These are phyloP conservation scores for Lymantria dispar DNA, from an alignment of 2,888 invertebrate genomes.

Conservation along the genomic window DNA sequence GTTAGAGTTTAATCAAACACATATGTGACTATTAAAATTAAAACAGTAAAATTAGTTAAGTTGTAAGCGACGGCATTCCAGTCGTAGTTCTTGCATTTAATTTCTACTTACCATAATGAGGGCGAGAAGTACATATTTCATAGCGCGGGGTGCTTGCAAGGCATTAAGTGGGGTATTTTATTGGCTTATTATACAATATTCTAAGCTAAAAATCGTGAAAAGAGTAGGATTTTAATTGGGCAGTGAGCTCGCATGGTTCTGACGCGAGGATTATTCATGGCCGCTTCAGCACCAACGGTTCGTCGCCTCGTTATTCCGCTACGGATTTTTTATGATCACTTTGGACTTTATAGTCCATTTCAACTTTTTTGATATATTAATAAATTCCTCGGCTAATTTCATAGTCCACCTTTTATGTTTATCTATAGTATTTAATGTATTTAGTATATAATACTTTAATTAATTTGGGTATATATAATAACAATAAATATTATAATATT, in stretches of 20 bases:
- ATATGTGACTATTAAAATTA: too few relatives aligned
- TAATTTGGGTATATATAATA: too few relatives aligned
- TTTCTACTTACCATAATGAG: slow-evolving; percentile 73
- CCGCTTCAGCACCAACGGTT: slow-evolving; percentile 71
- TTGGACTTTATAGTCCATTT: slow-evolving; percentile 29
- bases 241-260: slow-evolving; percentile 74
- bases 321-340: slow-evolving; percentile 53
- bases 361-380: slow-evolving; percentile 40
- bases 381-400: slow-evolving; percentile 20
- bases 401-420: slow-evolving; percentile 9
- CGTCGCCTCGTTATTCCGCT: slow-evolving; percentile 60
- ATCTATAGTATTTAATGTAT: background rate
- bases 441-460: too few relatives aligned
- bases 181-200: slow-evolving; percentile 82
- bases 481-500: too few relatives aligned
- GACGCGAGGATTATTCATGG: slow-evolving; percentile 80
- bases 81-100: slow-evolving; percentile 68
- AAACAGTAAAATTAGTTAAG: slow-evolving; percentile 33
- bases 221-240: slow-evolving; percentile 82
- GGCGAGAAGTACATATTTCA: slow-evolving; percentile 79
- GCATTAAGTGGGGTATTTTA: slow-evolving; percentile 82
- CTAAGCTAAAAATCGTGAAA: slow-evolving; percentile 82
- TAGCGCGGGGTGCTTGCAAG: slow-evolving; percentile 61
- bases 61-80: slow-evolving; percentile 38
- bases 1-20: too few relatives aligned